phyloP scores from a whole-genome alignment of 2,113 vertebrate species.

The Laticauda laticaudata region DNA sequence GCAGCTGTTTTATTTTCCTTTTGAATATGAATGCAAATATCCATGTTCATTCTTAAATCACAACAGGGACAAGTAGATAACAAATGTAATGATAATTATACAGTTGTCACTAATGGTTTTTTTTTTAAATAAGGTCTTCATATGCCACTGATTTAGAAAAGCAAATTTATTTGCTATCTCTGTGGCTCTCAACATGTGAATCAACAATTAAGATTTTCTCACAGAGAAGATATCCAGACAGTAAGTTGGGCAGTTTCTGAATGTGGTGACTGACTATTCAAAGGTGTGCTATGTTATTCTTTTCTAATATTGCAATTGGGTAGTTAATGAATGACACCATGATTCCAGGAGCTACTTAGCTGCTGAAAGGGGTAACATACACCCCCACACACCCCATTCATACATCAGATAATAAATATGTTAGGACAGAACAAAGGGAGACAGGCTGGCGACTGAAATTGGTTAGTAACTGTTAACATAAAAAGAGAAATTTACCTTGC shows the following conservation, averaged over 20 bases:
- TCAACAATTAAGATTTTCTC: slow-evolving; percentile 7
- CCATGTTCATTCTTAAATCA: slow-evolving; percentile 39
- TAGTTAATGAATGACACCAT: background rate
- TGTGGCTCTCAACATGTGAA: background rate
- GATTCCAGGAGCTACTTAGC: background rate
- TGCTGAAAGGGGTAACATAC: background rate
- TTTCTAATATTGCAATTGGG: background rate
- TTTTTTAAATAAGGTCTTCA: slow-evolving; percentile 52
- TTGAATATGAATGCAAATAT: slow-evolving; percentile 9
- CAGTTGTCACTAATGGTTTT: slow-evolving; percentile 38
- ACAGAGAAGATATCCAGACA: slow-evolving; percentile 16
- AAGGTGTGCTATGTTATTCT: background rate
- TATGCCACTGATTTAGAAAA: slow-evolving; percentile 45
- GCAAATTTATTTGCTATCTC: slow-evolving; percentile 35
- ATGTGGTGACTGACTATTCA: background rate
- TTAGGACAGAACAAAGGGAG: background rate
- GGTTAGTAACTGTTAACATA: background rate
- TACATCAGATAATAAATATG: background rate
- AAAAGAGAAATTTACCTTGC: background rate
- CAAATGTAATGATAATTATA: slow-evolving; percentile 49
- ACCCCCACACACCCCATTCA: background rate
- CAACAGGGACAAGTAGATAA: slow-evolving; percentile 28
- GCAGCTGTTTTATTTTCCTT: slow-evolving; percentile 16
- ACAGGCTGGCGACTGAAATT: background rate
- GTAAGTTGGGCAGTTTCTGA: background rate